Base-by-base conservation (phyloP, 2,888 invertebrate genomes). In the Mythimna lalbum region DNA sequence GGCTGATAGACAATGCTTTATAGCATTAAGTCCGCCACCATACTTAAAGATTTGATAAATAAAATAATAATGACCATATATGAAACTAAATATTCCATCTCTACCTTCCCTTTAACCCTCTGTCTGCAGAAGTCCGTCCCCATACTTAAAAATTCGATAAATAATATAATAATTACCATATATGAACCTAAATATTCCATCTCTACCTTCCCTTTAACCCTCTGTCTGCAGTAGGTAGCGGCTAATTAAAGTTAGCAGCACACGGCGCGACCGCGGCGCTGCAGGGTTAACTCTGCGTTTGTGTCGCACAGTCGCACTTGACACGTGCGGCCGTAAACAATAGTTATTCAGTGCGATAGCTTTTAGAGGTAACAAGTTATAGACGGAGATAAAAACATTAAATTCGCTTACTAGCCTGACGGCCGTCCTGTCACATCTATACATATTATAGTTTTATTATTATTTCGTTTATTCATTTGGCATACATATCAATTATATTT, bases 231-330 rank as follows among this genome's bases (percentile, higher is more conserved):
- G 83, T 56, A 56, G 36, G 56, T 84, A 89, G 89, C 84, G 88
- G 83, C 93, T 93, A 93, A 93, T 94, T 93, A 92, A 93, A 93
- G 90, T 92, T 91, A 79, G 91, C 74, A 87, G 88, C 91, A 89
- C 88, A 89, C 88, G 86, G 85, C 52, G 82, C 73, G 76, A 83
- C 87, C 82, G 73, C 84, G 69, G 70, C 78, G 85, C 85, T 84
- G 76, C 82, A 72, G 76, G 82, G 84, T 85, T 74, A 70, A 76
- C 82, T 83, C 81, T 75, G 76, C 76, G 82, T 83, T 76, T 75
- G 76, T 63, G 68, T 70, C 76, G 78, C 83, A 49, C 64, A 27
- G 17, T 55, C 55, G 73, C 83, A 52, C 50, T 64, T 73, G 49
- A 69, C 78, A 67, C 64, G 63, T 67, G 53, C 39, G n/a, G 62